phyloP scores from a whole-genome alignment of 2,888 invertebrate species.

The Melipona beecheii region DNA sequence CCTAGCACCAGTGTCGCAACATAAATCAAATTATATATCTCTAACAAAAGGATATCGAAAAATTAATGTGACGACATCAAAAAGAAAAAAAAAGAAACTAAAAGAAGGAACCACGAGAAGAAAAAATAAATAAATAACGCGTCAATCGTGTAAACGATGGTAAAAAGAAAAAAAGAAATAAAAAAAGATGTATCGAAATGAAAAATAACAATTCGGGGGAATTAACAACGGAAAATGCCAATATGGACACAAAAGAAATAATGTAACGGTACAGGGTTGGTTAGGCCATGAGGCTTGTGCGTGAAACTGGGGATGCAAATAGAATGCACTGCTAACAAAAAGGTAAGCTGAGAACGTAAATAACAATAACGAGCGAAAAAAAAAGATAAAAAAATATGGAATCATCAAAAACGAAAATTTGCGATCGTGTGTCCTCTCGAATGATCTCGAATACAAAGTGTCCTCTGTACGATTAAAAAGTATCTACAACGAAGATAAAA shows the following conservation, averaged over 20 bases:
- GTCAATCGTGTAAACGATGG: neutral
- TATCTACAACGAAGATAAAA: neutral
- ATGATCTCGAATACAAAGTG: slow-evolving; percentile 14
- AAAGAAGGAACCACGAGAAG: neutral
- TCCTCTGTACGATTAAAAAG: neutral
- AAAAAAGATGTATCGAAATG: neutral
- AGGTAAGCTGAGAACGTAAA: slow-evolving; percentile 48
- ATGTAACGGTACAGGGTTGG: slow-evolving; percentile 49
- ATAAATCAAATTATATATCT: neutral
- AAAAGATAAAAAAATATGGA: neutral
- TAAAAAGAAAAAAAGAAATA: neutral
- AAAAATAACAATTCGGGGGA: neutral
- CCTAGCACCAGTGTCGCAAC: neutral
- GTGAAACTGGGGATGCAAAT: slow-evolving; percentile 61
- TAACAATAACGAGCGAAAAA: slow-evolving; percentile 26
- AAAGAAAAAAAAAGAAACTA: neutral
- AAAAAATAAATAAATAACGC: neutral
- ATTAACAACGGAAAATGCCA: slow-evolving; percentile 42
- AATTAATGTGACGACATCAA: neutral
- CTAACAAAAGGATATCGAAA: neutral
- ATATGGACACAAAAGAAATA: slow-evolving; percentile 40
- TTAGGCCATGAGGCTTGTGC: slow-evolving; percentile 80
- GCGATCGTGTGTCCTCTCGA: slow-evolving; percentile 24
- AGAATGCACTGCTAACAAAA: slow-evolving; percentile 42
- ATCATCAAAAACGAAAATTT: neutral